A percentile compares a stretch with the other conserved stretches of the same genome.
These are phyloP conservation scores for Tautogolabrus adspersus DNA, from an alignment of 2,113 vertebrate species.

Conservation along the genomic window DNA sequence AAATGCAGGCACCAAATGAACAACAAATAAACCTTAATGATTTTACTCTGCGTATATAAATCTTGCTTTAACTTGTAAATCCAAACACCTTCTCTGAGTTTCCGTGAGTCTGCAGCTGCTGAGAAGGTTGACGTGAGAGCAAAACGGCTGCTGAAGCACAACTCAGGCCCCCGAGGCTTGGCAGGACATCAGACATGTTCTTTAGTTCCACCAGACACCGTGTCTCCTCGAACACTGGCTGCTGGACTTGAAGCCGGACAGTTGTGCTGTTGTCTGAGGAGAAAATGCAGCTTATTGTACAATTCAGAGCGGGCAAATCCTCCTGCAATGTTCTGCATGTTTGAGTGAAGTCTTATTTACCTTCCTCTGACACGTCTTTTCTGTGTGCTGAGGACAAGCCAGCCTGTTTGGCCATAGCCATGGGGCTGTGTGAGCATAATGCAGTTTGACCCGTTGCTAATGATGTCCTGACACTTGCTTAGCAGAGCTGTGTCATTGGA, in stretches of 20 bases:
- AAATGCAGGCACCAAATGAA: too few species aligned
- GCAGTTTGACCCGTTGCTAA: conserved; percentile 80
- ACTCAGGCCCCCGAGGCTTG: conserved; percentile 17
- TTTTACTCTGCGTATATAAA: conserved; percentile 15
- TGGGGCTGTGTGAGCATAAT: conserved; percentile 72
- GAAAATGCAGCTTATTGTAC: not conserved
- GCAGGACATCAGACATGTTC: conserved; percentile 21
- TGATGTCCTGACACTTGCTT: conserved; percentile 75
- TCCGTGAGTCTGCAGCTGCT: conserved; percentile 9
- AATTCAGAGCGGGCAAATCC: not conserved
- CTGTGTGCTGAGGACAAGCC: conserved; percentile 21
- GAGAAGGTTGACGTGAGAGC: conserved; percentile 25
- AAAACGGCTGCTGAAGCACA: not conserved
- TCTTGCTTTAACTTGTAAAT: conserved; percentile 6
- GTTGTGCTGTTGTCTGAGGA: conserved; percentile 17
- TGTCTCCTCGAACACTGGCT: not conserved
- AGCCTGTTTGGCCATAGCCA: conserved; percentile 49
- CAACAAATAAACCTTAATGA: conserved; percentile 11
- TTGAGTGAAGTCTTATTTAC: conserved; percentile 62
- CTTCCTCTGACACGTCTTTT: conserved; percentile 36
- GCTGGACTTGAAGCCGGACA: not conserved
- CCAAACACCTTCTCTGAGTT: conserved; percentile 10
- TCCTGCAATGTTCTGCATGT: conserved; percentile 2
- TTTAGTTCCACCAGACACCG: not conserved
- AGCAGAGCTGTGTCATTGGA: conserved; percentile 56